A percentile compares a stretch with the other conserved stretches of the same genome.
phyloP scores from a whole-genome alignment of 2,113 vertebrate species.

The Zapus hudsonius region DNA sequence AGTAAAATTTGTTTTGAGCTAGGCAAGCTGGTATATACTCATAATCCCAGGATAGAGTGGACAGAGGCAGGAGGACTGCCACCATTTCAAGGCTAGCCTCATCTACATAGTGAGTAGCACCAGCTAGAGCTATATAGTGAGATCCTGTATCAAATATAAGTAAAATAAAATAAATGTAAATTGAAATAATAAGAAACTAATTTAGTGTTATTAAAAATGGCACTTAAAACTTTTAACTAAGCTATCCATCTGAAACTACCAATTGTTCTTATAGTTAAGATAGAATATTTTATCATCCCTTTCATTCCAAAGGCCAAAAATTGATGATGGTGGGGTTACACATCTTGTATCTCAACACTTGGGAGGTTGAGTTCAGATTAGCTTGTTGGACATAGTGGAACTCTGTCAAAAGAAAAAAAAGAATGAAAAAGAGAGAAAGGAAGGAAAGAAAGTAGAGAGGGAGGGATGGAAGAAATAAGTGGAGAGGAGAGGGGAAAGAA shows the following conservation, averaged over 20 bases:
- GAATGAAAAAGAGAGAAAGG: too few species aligned
- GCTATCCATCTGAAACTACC: not conserved
- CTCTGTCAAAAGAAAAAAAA: too few species aligned
- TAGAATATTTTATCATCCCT: not conserved
- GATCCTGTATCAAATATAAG: not conserved
- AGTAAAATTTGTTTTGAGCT: not conserved
- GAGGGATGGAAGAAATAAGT: not conserved
- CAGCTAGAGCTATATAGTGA: not conserved
- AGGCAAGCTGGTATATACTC: not conserved
- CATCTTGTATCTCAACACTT: not conserved
- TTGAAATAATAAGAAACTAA: not conserved
- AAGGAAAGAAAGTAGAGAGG: too few species aligned
- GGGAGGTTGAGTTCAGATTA: not conserved
- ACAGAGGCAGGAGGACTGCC: too few species aligned
- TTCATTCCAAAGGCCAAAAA: not conserved
- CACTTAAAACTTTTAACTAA: not conserved
- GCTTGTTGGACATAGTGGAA: too few species aligned
- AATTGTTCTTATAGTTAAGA: not conserved
- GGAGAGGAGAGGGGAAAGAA: too few species aligned
- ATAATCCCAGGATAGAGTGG: not conserved
- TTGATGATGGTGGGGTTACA: too few species aligned
- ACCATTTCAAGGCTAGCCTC: not conserved
- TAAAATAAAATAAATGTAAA: not conserved
- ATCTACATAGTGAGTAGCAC: not conserved
- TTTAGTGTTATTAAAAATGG: not conserved